Evolutionary conservation across 1,140 invertebrate genomes (phyloP).

Genomic region (Drosophila sp.): DNA sequence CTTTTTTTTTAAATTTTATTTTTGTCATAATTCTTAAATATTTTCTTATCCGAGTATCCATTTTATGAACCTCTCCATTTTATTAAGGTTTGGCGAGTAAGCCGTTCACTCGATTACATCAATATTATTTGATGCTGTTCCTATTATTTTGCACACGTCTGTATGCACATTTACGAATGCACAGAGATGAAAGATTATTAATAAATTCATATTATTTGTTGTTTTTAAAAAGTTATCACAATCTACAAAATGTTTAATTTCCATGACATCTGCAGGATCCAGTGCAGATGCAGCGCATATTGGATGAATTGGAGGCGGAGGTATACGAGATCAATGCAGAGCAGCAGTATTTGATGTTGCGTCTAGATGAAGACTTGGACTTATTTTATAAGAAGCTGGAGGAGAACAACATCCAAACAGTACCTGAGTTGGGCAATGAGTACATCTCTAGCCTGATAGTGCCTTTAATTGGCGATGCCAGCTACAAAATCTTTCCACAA

Average conservation of each 20-base stretch:
- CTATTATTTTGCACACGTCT: too few relatives aligned
- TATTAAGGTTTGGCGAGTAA: too few relatives aligned
- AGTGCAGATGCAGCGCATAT: constrained; percentile 73
- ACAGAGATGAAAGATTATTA: neutral
- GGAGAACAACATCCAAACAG: constrained; percentile 54
- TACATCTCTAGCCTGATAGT: constrained; percentile 68
- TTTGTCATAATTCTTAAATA: too few relatives aligned
- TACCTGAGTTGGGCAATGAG: constrained; percentile 56
- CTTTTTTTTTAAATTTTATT: too few relatives aligned
- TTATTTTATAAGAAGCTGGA: constrained; percentile 60
- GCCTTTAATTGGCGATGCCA: constrained; percentile 65
- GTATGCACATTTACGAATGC: neutral
- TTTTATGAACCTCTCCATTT: too few relatives aligned
- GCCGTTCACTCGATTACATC: too few relatives aligned
- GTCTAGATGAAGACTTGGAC: constrained; percentile 64
- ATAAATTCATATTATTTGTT: neutral
- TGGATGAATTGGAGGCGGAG: constrained; percentile 78
- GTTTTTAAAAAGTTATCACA: too few relatives aligned
- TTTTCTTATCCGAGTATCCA: too few relatives aligned
- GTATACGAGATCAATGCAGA: constrained; percentile 81
- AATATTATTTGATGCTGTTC: too few relatives aligned
- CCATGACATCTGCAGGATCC: constrained; percentile 57
- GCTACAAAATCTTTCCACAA: constrained; percentile 57
- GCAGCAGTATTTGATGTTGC: constrained; percentile 69
- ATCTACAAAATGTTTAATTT: neutral